Percentiles rank a stretch among this genome's conserved stretches.
These are phyloP conservation scores for Geotrupes spiniger DNA, from an alignment of 2,888 invertebrate species.

Conservation along the genomic window DNA sequence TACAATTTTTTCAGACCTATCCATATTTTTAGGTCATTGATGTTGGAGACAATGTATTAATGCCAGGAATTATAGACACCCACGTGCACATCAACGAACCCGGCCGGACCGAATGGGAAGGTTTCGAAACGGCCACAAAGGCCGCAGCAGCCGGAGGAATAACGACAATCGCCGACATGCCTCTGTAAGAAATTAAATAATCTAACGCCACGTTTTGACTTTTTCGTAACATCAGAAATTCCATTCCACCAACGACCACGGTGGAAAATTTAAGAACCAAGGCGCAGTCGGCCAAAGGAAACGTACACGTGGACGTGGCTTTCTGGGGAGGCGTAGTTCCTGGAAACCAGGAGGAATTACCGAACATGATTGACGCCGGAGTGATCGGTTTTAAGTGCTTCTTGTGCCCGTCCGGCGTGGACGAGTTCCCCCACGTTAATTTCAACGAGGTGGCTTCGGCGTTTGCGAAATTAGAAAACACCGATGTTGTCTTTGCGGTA, in stretches of 20 bases:
- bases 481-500: constrained; percentile 64
- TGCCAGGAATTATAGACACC: constrained; percentile 70
- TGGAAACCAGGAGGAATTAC: constrained; percentile 60
- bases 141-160: constrained; percentile 72
- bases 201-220: too few species aligned
- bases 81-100: constrained; percentile 76
- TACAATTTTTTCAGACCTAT: background rate
- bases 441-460: constrained; percentile 58
- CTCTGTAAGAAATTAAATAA: constrained; percentile 54
- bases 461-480: constrained; percentile 58
- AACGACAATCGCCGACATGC: constrained; percentile 71
- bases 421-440: constrained; percentile 65
- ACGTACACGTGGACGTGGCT: constrained; percentile 65
- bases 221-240: too few species aligned
- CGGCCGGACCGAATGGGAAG: constrained; percentile 70
- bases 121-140: constrained; percentile 66
- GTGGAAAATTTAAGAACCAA: constrained; percentile 61
- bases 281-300: constrained; percentile 56
- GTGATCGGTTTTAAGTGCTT: constrained; percentile 76
- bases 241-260: constrained; percentile 69
- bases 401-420: constrained; percentile 64
- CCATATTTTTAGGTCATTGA: constrained; percentile 44
- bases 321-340: constrained; percentile 80
- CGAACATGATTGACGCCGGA: constrained; percentile 59
- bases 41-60: constrained; percentile 55